These are phyloP conservation scores for Petrocephalus schoutedeni DNA, from an alignment of 2,797 vertebrate genomes.

Conservation along the genomic window DNA sequence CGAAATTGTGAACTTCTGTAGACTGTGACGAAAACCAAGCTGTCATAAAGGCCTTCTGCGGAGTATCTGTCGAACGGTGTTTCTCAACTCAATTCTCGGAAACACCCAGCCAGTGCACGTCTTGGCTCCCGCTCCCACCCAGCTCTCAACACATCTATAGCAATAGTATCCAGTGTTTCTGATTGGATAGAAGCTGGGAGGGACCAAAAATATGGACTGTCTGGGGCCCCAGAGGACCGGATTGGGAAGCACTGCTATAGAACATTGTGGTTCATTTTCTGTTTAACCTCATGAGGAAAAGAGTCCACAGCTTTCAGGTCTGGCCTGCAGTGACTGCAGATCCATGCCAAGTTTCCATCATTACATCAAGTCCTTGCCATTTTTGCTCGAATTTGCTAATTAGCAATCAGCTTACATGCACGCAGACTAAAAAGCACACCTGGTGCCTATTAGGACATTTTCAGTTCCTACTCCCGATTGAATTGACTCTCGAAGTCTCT, in stretches of 20 bases:
- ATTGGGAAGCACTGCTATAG: not conserved
- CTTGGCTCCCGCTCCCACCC: not conserved
- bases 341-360: not conserved
- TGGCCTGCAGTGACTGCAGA: not conserved
- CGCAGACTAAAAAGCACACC: not conserved
- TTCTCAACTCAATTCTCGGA: not conserved
- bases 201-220: not conserved
- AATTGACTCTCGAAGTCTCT: not conserved
- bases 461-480: not conserved
- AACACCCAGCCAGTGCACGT: not conserved
- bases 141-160: not conserved
- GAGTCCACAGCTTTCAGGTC: not conserved
- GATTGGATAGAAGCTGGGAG: not conserved
- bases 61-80: not conserved
- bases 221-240: not conserved
- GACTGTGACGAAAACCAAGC: not conserved
- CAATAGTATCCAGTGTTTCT: not conserved
- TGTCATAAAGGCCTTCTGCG: not conserved
- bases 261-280: not conserved
- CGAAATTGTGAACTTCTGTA: not conserved
- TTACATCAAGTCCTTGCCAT: not conserved
- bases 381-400: not conserved
- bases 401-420: not conserved
- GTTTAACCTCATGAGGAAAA: not conserved
- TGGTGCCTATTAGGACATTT: constrained; percentile 7